Evolutionary conservation across 1,140 invertebrate genomes (phyloP), one percentile per base, ranked within the genome.

Genomic region (Thrips palmi): DNA sequence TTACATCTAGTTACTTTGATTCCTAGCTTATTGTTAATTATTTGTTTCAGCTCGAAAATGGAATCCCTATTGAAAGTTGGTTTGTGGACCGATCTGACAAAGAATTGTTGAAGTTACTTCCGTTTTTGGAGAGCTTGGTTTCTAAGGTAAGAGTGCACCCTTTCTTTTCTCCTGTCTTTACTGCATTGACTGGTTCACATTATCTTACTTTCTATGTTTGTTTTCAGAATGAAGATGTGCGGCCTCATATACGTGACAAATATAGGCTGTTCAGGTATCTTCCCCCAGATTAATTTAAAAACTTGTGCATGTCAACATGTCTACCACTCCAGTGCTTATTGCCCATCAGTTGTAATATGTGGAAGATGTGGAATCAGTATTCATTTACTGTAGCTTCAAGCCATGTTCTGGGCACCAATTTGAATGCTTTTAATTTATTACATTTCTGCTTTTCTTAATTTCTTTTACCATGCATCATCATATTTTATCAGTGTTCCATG

Each of bases 11-110:
- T 38, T 39, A n/a, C 38, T 5, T 8, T 6, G 10, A 6, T 38
- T 38, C 19, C 24, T 23, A 28, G 5, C 21, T 18, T 12, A 33
- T 19, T 2, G 37, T 18, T 39, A 41, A 49, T 23, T 44, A 50
- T 51, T 34, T 57, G 58, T 70, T 75, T 27, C 64, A 92, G 76
- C 57, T 92, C 41, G 87, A 94, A 60, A 96, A 96, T 64, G 91
- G 91, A 23, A 96, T 97, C 46, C 89, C 91, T 0, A 96, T 97
- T 51, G 85, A 92, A 61, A 92, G 86, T 58, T 97, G 92, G 91
- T 97, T 94, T 62, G 73, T 85, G 25, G 87, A 96, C 60, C 70
- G 77, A 49, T 72, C 71, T 41, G 92, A 97, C 60, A 72, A 70
- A 21, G 92, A 97, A 56, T 62, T 97, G 19, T 72, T 93, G 51